These are phyloP conservation scores for Ferdinandea cuprea DNA, from an alignment of 2,888 invertebrate genomes.

Conservation along the genomic window DNA sequence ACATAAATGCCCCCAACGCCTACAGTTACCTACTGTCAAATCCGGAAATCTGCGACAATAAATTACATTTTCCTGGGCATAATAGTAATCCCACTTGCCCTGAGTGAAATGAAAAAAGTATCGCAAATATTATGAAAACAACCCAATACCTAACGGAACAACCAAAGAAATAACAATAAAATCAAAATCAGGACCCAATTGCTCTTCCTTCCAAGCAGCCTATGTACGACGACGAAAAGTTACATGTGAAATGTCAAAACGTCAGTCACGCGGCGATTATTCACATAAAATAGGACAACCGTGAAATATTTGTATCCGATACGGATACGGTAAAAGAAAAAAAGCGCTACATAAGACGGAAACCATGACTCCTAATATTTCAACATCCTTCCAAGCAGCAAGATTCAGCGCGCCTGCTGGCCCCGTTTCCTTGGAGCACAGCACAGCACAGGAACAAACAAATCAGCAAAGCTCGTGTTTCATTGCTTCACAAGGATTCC, in stretches of 20 bases:
- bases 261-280: conserved; percentile 60
- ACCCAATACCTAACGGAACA: conserved; percentile 2
- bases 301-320: conserved; percentile 65
- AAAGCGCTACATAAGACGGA: conserved; percentile 52
- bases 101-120: no score
- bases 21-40: conserved; percentile 7
- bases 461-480: conserved; percentile 67
- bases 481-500: conserved; percentile 54
- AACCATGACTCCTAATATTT: conserved; percentile 58
- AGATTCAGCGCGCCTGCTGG: conserved; percentile 20
- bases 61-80: conserved; percentile 21
- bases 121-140: conserved; percentile 17
- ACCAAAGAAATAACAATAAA: conserved; percentile 31
- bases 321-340: conserved; percentile 30
- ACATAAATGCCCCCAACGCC: no score
- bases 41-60: conserved; percentile 30
- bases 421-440: conserved; percentile 21
- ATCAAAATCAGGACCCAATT: conserved; percentile 40
- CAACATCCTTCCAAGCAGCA: conserved; percentile 51
- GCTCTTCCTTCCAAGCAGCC: neutral
- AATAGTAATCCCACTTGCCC: neutral
- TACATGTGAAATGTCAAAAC: conserved; percentile 56
- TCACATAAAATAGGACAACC: conserved; percentile 64
- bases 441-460: conserved; percentile 54
- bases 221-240: no score